Evolutionary conservation across 2,888 invertebrate species (phyloP).

Genomic region (Oeneis ivallda): DNA sequence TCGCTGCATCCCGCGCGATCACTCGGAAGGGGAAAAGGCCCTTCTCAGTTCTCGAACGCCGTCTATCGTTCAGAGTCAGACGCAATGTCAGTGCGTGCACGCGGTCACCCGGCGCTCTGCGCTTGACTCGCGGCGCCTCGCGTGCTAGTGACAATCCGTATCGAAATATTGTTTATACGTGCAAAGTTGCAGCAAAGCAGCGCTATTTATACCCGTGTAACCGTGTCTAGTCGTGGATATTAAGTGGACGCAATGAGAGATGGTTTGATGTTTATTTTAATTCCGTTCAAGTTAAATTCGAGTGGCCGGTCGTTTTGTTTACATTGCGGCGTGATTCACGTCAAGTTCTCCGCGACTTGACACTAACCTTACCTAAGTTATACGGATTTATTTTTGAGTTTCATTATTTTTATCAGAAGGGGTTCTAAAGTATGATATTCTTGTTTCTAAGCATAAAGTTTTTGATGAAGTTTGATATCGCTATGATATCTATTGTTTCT

Average conservation of each 20-base stretch:
- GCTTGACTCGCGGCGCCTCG: conserved; percentile 47
- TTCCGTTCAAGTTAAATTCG: conserved; percentile 63
- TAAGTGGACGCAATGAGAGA: conserved; percentile 59
- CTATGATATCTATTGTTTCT: not conserved
- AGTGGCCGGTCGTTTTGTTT: conserved; percentile 64
- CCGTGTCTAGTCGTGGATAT: conserved; percentile 50
- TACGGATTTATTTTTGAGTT: conserved; percentile 27
- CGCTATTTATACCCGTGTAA: conserved; percentile 65
- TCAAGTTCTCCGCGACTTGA: conserved; percentile 51
- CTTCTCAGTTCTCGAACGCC: conserved; percentile 56
- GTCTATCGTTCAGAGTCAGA: conserved; percentile 71
- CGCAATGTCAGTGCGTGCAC: conserved; percentile 75
- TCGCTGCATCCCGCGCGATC: conserved; percentile 76
- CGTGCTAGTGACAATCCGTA: conserved; percentile 63
- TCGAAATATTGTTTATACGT: conserved; percentile 64
- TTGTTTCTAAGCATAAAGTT: not conserved
- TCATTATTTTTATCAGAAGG: conserved; percentile 9
- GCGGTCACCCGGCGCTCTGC: conserved; percentile 54
- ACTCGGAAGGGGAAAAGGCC: conserved; percentile 77
- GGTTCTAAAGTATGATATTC: not conserved
- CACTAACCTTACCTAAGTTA: conserved; percentile 46
- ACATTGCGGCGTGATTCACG: conserved; percentile 65
- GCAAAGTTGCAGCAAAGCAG: conserved; percentile 58
- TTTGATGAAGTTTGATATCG: not conserved
- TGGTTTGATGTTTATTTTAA: conserved; percentile 66